Conservation (phyloP, 2,888 invertebrate genomes). For the Cataglyphis cursor region DNA sequence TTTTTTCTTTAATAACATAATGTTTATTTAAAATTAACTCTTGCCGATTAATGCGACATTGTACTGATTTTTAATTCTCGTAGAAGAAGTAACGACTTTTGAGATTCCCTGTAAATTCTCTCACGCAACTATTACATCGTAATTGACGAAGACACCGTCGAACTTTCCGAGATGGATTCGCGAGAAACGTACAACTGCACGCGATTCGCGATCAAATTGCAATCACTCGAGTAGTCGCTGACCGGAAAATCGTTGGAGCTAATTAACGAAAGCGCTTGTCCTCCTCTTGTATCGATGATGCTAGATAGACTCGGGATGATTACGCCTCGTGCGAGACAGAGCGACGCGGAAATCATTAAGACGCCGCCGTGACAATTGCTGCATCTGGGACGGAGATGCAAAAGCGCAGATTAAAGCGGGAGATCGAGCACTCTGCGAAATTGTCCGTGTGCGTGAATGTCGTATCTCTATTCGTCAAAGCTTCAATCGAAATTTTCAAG, state of each 20-base stretch:
- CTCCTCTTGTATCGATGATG: slow-evolving; percentile 30
- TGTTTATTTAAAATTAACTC: background rate
- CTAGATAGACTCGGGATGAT: slow-evolving; percentile 29
- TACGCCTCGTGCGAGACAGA: slow-evolving; percentile 26
- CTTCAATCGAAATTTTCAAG: background rate
- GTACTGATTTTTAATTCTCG: background rate
- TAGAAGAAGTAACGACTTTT: background rate
- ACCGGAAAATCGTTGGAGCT: slow-evolving; percentile 66
- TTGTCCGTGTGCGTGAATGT: slow-evolving; percentile 2
- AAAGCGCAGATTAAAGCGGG: slow-evolving; percentile 21
- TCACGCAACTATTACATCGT: background rate
- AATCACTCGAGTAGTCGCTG: slow-evolving; percentile 59
- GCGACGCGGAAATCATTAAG: slow-evolving; percentile 29
- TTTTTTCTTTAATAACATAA: background rate
- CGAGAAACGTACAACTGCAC: background rate
- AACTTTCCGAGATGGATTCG: background rate
- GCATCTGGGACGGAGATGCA: slow-evolving; percentile 11
- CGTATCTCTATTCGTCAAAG: slow-evolving; percentile 13
- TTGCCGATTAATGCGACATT: background rate
- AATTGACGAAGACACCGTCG: slow-evolving; percentile 29
- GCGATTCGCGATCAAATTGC: slow-evolving; percentile 40
- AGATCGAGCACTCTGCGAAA: background rate
- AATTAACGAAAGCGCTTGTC: slow-evolving; percentile 65
- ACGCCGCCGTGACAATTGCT: slow-evolving; percentile 12
- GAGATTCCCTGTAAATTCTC: background rate